Evolutionary conservation across 1,140 invertebrate species (phyloP).

Genomic region (Stenopsyche tienmushanensis): DNA sequence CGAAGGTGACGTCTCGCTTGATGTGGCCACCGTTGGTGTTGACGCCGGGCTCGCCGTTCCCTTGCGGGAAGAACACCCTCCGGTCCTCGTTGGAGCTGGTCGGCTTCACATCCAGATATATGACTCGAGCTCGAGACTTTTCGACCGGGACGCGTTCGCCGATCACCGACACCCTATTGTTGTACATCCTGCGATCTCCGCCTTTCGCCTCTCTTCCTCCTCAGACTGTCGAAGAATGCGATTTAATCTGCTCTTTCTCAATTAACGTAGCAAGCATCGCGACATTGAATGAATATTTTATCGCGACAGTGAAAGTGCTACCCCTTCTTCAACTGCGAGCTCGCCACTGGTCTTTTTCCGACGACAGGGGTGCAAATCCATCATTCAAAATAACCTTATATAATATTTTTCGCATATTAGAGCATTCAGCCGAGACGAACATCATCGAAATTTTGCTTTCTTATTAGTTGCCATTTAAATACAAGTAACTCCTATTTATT

Average conservation of each 20-base stretch:
- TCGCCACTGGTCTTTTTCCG: too few species aligned
- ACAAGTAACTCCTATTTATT: too few species aligned
- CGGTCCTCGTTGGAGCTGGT: background rate
- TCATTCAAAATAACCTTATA: too few species aligned
- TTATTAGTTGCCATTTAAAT: too few species aligned
- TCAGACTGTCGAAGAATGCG: too few species aligned
- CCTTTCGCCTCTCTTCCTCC: too few species aligned
- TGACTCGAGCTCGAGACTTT: conserved; percentile 14
- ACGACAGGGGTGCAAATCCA: too few species aligned
- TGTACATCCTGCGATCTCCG: conserved; percentile 9
- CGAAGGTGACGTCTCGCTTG: conserved; percentile 57
- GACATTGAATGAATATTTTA: conserved; percentile 4
- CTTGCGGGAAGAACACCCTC: background rate
- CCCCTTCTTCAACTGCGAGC: too few species aligned
- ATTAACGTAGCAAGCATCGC: background rate
- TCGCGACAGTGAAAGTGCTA: too few species aligned
- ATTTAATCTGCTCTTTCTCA: background rate
- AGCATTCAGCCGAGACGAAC: too few species aligned
- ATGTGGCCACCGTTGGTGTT: background rate
- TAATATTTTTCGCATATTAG: too few species aligned
- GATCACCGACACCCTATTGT: conserved; percentile 12
- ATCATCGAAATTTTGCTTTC: too few species aligned
- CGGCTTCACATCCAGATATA: conserved; percentile 39
- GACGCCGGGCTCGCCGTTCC: background rate
- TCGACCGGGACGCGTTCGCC: background rate